These are phyloP conservation scores for Taxidea taxus DNA, from an alignment of 2,113 vertebrate species.

Conservation along the genomic window DNA sequence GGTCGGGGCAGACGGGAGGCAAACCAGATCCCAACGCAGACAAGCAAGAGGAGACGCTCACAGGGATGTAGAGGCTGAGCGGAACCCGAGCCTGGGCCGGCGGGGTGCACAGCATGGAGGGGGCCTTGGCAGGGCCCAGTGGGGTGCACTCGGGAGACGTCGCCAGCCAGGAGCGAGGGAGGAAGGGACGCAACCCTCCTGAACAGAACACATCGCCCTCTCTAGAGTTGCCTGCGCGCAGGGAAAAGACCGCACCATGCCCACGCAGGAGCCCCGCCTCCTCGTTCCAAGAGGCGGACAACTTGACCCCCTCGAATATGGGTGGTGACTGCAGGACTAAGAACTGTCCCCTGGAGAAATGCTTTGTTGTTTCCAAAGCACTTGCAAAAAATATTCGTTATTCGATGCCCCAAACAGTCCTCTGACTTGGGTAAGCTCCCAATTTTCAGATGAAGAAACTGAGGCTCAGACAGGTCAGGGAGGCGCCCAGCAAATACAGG, in stretches of 20 bases:
- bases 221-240: background rate
- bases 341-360: background rate
- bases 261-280: rapidly evolving
- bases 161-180: rapidly evolving
- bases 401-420: background rate
- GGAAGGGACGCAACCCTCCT: rapidly evolving
- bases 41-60: background rate
- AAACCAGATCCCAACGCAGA: background rate
- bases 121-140: rapidly evolving
- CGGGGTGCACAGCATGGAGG: background rate
- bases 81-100: background rate
- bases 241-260: rapidly evolving
- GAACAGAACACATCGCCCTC: rapidly evolving
- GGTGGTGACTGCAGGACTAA: background rate
- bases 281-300: background rate
- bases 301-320: background rate
- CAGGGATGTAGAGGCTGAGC: rapidly evolving
- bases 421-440: background rate
- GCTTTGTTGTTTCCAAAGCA: background rate
- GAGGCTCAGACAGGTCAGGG: background rate
- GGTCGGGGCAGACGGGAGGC: background rate
- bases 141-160: rapidly evolving
- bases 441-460: background rate
- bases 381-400: background rate
- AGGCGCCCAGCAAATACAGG: background rate